Percentiles rank a stretch among this genome's conserved stretches.
Conservation (phyloP, 2,797 vertebrate genomes). For the Micrastur ruficollis region DNA sequence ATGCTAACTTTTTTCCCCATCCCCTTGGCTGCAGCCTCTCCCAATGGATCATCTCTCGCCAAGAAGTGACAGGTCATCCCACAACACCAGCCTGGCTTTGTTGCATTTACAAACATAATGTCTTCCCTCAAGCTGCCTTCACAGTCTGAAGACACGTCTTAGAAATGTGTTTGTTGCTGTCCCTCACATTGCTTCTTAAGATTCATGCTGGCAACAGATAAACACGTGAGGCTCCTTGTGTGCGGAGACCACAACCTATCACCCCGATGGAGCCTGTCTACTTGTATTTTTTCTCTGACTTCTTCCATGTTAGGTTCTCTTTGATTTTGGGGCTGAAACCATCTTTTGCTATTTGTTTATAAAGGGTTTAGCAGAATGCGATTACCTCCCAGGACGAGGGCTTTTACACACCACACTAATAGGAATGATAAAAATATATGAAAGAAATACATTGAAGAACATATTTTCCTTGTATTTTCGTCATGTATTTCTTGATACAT, state of each 20-base stretch:
- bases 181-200: background rate
- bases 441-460: background rate
- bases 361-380: background rate
- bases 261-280: background rate
- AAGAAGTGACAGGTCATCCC: background rate
- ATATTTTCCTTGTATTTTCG: background rate
- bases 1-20: background rate
- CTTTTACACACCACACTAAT: background rate
- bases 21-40: background rate
- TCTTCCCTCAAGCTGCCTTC: background rate
- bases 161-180: background rate
- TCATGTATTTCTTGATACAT: background rate
- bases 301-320: background rate
- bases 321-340: background rate
- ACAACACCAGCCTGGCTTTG: background rate
- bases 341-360: background rate
- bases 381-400: background rate
- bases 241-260: background rate
- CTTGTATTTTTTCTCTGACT: background rate
- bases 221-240: rapidly evolving
- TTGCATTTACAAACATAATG: background rate
- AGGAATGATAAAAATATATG: background rate
- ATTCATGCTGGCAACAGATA: background rate
- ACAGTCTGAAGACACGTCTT: background rate
- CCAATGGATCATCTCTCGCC: rapidly evolving